Base-by-base conservation (phyloP, 2,113 vertebrate genomes). In the Mormoops blainvillei region DNA sequence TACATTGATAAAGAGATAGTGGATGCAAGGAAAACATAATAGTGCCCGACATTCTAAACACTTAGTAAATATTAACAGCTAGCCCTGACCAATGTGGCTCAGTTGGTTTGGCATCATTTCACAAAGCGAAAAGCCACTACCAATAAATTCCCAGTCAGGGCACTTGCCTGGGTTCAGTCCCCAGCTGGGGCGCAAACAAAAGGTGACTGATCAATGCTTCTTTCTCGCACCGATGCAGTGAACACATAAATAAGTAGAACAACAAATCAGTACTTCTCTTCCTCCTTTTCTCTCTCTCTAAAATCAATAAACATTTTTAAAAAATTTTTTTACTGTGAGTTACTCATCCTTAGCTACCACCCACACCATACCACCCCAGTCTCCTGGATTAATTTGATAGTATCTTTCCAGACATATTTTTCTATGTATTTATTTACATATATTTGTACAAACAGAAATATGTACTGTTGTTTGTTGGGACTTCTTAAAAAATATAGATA, bases 371-470 rank as follows among this genome's bases (percentile, higher is more conserved):
- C 38, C 41, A 41, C 28, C 74, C 80, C 38, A 61, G 41, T 84
- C 61, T 67, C 8, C 10, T 84, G 28, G 24, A 68, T 88, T 94
- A 67, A 76, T 87, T 86, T 58, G 45, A 87, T 31, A 87, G 14
- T 90, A 56, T 70, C 67, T 74, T 91, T 90, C 38, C 56, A 71
- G 48, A 54, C 24, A 56, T 61, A 12, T 91, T 89, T 91, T 96
- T 77, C 26, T 82, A 2, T 87, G 70, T 41, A 54, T 85, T 91
- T 95, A 61, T 87, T 87, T 94, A 89, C 11, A 68, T 65, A 15
- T 65, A 74, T 89, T 95, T 91, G 15, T 94, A 84, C 31, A 84
- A 73, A 61, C 18, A 88, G 43, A 84, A 85, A 87, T 78, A 70
- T 48, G 16, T 74, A 12, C 61, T 67, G 36, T 58, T 73, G 2